phyloP scores from a whole-genome alignment of 2,797 vertebrate genomes.

The Trichosurus vulpecula region DNA sequence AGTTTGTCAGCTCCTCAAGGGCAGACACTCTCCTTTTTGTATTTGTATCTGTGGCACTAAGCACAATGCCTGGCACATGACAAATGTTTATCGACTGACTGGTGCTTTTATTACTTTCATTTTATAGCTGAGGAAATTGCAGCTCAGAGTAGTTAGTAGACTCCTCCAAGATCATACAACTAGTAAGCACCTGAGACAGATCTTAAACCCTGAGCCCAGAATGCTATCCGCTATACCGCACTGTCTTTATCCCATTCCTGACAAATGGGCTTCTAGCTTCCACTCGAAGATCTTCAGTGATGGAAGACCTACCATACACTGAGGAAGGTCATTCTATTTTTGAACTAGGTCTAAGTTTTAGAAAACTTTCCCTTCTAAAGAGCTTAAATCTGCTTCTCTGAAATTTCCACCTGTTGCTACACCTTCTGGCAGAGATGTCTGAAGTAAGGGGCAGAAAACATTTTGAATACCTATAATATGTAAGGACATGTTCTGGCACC shows the following conservation, averaged over 20 bases:
- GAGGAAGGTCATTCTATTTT: background rate
- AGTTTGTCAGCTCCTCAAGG: background rate
- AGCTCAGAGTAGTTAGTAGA: background rate
- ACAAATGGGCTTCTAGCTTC: background rate
- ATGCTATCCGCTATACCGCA: background rate
- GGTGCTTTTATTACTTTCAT: background rate
- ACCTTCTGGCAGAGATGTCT: background rate
- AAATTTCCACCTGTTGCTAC: background rate
- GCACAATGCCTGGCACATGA: background rate
- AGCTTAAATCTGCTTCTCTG: background rate
- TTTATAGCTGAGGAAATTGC: background rate
- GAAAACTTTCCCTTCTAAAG: background rate
- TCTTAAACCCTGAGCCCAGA: background rate
- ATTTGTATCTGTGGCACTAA: background rate
- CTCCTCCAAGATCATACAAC: background rate
- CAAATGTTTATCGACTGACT: background rate
- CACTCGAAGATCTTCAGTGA: background rate
- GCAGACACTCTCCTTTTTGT: background rate
- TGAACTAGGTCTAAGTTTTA: background rate
- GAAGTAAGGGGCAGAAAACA: background rate
- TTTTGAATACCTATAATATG: background rate
- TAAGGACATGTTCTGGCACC: background rate
- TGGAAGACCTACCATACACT: background rate
- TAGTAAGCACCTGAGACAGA: background rate
- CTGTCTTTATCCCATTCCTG: background rate